phyloP scores from a whole-genome alignment of 2,888 invertebrate genomes.

The Agrochola lota region DNA sequence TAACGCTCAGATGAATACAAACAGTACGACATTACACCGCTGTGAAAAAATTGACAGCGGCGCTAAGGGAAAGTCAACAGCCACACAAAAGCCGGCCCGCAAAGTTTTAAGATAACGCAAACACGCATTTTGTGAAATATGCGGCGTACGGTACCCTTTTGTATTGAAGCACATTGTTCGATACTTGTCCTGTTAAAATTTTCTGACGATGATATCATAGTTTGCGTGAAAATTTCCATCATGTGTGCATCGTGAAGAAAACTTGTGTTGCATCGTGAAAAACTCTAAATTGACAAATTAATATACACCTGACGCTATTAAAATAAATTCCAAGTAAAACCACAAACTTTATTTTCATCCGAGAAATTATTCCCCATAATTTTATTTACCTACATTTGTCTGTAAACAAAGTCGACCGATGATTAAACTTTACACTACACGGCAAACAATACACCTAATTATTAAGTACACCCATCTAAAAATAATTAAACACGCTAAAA shows the following conservation, averaged over 20 bases:
- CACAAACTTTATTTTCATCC: not conserved
- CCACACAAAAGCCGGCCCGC: slow-evolving; percentile 75
- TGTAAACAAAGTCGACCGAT: slow-evolving; percentile 47
- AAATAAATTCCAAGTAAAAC: slow-evolving; percentile 1
- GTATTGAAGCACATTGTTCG: slow-evolving; percentile 68
- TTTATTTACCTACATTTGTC: slow-evolving; percentile 52
- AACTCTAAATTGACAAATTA: not conserved
- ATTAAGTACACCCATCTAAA: slow-evolving; percentile 60
- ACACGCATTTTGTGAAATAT: slow-evolving; percentile 80
- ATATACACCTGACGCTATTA: not conserved
- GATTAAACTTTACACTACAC: slow-evolving; percentile 59
- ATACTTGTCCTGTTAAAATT: slow-evolving; percentile 65
- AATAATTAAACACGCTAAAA: slow-evolving; percentile 60
- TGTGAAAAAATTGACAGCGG: slow-evolving; percentile 75
- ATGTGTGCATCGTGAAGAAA: slow-evolving; percentile 12
- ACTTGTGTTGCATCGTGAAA: not conserved
- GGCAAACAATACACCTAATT: slow-evolving; percentile 60
- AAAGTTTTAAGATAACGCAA: slow-evolving; percentile 79
- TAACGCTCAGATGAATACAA: slow-evolving; percentile 81
- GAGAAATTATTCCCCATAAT: slow-evolving; percentile 37
- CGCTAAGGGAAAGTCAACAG: slow-evolving; percentile 85
- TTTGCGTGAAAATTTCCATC: slow-evolving; percentile 23
- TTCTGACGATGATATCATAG: slow-evolving; percentile 63
- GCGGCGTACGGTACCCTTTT: slow-evolving; percentile 79
- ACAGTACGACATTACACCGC: slow-evolving; percentile 80